A percentile compares a stretch with the other conserved stretches of the same genome.
phyloP scores from a whole-genome alignment of 1,140 invertebrate genomes.

The Sinella curviseta region DNA sequence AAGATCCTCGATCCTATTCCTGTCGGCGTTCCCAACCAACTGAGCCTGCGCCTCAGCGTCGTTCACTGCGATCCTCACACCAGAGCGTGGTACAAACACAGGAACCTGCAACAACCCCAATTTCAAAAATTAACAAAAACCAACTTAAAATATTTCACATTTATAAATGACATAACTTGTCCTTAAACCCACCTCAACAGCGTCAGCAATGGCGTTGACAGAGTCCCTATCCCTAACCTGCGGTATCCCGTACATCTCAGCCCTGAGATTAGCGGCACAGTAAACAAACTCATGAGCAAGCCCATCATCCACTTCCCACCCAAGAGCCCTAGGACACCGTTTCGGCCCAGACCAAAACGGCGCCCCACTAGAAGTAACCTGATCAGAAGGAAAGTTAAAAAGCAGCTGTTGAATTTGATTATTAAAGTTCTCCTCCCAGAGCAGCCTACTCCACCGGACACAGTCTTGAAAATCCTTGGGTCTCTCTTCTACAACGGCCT shows the following conservation, averaged over 20 bases:
- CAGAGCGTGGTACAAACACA: slow-evolving; percentile 86
- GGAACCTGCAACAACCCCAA: slow-evolving; percentile 67
- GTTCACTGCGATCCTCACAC: slow-evolving; percentile 96
- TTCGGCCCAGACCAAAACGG: slow-evolving; percentile 99
- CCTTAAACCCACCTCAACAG: slow-evolving; percentile 56
- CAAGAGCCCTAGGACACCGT: slow-evolving; percentile 83
- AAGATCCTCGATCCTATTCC: slow-evolving; percentile 39
- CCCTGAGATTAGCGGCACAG: slow-evolving; percentile 89
- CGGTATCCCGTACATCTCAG: slow-evolving; percentile 83
- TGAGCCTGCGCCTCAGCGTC: slow-evolving; percentile 79
- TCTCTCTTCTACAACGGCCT: slow-evolving; percentile 80
- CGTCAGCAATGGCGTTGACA: slow-evolving; percentile 67
- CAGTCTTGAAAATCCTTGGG: slow-evolving; percentile 83
- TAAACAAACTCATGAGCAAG: slow-evolving; percentile 90
- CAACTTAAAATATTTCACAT: not conserved
- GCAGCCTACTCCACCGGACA: slow-evolving; percentile 83
- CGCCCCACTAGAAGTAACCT: slow-evolving; percentile 85
- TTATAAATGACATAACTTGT: not conserved
- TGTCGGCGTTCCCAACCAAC: slow-evolving; percentile 34
- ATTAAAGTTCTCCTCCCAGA: slow-evolving; percentile 89
- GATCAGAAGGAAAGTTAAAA: slow-evolving; percentile 95
- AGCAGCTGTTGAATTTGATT: slow-evolving; percentile 96
- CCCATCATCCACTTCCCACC: slow-evolving; percentile 64
- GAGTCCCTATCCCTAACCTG: slow-evolving; percentile 67
- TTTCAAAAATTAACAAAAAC: slow-evolving; percentile 15